Evolutionary conservation across 53 echinoderm and acorn worm species (phyloP).

Genomic region (Echinarachnius parma): DNA sequence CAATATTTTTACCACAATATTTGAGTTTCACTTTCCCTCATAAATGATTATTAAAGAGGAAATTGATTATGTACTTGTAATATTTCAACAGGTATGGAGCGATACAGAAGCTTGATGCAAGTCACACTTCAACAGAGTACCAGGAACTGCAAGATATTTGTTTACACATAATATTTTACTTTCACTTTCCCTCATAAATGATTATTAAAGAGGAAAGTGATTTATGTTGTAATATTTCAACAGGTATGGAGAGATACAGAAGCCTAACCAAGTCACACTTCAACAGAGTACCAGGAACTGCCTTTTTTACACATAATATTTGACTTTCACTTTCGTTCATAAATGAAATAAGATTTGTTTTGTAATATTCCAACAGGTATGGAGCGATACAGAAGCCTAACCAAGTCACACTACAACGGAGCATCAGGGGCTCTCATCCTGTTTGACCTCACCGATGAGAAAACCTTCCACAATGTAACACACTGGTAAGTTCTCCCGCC

Average conservation of each 20-base stretch:
- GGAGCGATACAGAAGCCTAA: constrained; percentile 89
- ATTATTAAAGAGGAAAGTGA: no score
- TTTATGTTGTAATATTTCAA: no score
- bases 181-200: no score
- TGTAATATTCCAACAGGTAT: constrained; percentile 68
- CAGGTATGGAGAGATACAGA: constrained; percentile 91
- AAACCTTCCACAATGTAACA: constrained; percentile 58
- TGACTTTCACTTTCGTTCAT: no score
- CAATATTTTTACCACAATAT: no score
- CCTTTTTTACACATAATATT: no score
- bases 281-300: constrained; percentile 63
- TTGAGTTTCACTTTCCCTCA: no score
- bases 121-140: constrained; percentile 73
- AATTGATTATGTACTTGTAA: no score
- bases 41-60: no score
- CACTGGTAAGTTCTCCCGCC: constrained; percentile 84
- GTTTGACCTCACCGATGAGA: constrained; percentile 75
- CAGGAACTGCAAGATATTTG: no score
- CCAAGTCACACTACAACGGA: constrained; percentile 78
- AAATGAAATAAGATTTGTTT: no score
- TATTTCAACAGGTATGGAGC: constrained; percentile 75
- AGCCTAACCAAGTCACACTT: constrained; percentile 91
- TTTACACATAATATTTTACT: no score
- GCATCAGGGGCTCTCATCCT: constrained; percentile 67
- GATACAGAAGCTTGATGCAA: constrained; percentile 84